A percentile compares a stretch with the other conserved stretches of the same genome.
Evolutionary conservation across 2,113 vertebrate genomes (phyloP).

Genomic region (Geococcyx californianus): DNA sequence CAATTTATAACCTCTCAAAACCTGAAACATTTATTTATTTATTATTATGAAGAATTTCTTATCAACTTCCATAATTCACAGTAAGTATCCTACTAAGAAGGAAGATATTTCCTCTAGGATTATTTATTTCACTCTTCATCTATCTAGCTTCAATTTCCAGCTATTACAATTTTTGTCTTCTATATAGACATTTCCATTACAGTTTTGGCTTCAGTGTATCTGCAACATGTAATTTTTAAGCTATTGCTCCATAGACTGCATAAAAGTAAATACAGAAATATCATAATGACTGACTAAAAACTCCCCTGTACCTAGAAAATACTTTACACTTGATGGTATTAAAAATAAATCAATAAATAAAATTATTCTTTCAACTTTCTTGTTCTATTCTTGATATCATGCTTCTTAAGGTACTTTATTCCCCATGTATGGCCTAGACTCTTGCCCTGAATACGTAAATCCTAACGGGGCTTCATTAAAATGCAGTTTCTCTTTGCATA

Average conservation of each 20-base stretch:
- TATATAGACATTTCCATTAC: background rate
- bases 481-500: background rate
- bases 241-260: background rate
- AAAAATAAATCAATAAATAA: background rate
- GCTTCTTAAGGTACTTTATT: background rate
- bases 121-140: background rate
- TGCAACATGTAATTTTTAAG: background rate
- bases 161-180: background rate
- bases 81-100: background rate
- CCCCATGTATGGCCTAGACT: background rate
- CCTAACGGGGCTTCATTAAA: background rate
- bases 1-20: slow-evolving; percentile 14
- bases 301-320: background rate
- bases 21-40: background rate
- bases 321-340: background rate
- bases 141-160: background rate
- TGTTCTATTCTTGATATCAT: background rate
- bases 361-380: background rate
- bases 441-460: background rate
- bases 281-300: background rate
- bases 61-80: background rate
- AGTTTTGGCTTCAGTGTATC: background rate
- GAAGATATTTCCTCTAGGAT: background rate
- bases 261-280: background rate
- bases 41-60: background rate